phyloP scores from a whole-genome alignment of 2,888 invertebrate species.

The Lamproptera curius region DNA sequence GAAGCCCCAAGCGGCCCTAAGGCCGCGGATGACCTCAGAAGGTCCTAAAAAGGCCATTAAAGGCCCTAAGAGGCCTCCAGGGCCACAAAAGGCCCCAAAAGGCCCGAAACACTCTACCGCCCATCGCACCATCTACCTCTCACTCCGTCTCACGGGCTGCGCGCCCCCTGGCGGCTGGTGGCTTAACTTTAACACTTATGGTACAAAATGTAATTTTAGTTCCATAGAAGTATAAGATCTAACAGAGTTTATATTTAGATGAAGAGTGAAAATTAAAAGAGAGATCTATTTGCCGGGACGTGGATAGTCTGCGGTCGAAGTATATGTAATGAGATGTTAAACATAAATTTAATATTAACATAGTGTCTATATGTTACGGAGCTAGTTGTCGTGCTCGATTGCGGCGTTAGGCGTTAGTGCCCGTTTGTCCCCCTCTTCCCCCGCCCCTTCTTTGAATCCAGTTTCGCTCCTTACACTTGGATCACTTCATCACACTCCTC shows the following conservation, averaged over 20 bases:
- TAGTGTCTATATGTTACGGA: slow-evolving; percentile 49
- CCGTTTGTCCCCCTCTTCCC: slow-evolving; percentile 19
- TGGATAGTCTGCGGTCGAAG: slow-evolving; percentile 25
- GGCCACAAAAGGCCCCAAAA: too few relatives aligned
- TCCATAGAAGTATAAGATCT: slow-evolving; percentile 68
- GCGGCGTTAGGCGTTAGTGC: slow-evolving; percentile 44
- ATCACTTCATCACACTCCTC: neutral
- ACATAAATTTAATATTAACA: slow-evolving; percentile 46
- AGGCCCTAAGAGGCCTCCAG: too few relatives aligned
- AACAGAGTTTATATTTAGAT: slow-evolving; percentile 70
- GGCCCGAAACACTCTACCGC: slow-evolving; percentile 4
- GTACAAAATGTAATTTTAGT: slow-evolving; percentile 75
- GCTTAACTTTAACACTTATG: slow-evolving; percentile 68
- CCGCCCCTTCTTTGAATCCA: neutral
- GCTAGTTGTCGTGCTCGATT: slow-evolving; percentile 48
- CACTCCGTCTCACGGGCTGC: slow-evolving; percentile 15
- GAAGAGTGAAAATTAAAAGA: slow-evolving; percentile 45
- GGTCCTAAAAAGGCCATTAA: too few relatives aligned
- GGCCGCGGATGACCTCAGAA: too few relatives aligned
- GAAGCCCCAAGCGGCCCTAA: too few relatives aligned
- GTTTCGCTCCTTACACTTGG: neutral
- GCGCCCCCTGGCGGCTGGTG: slow-evolving; percentile 45
- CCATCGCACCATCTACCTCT: slow-evolving; percentile 7
- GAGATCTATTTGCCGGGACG: slow-evolving; percentile 31
- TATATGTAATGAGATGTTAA: slow-evolving; percentile 43